Conservation (phyloP, 1,140 invertebrate species). For the Ditylenchus dipsaci region DNA sequence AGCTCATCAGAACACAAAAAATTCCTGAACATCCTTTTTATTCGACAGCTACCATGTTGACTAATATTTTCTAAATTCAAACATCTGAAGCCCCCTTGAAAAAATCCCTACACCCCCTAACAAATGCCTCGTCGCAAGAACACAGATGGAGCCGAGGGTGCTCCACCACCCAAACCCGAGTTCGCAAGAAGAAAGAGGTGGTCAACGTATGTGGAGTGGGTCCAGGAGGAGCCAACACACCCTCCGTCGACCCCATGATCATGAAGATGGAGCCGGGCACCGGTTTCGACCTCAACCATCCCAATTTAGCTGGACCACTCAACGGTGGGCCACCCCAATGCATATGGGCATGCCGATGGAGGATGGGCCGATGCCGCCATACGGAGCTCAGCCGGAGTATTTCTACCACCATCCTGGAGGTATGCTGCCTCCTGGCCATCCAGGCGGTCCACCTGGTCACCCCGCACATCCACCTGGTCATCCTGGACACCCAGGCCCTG, state of each 20-base stretch:
- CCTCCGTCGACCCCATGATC: slow-evolving; percentile 1
- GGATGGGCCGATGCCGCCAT: neutral
- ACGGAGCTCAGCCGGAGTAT: slow-evolving; percentile 6
- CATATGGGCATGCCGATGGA: neutral
- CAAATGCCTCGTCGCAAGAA: slow-evolving; percentile 5
- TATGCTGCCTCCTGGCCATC: neutral
- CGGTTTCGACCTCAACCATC: slow-evolving; percentile 7
- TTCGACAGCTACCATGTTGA: no score
- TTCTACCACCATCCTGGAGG: slow-evolving; percentile 26
- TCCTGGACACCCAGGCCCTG: neutral
- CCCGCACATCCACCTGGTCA: slow-evolving; percentile 9
- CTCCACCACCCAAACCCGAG: slow-evolving; percentile 17
- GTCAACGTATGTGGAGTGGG: slow-evolving; percentile 14
- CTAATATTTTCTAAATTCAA: no score
- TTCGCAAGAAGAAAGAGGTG: slow-evolving; percentile 30
- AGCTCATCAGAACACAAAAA: no score
- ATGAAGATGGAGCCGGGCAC: slow-evolving; percentile 20
- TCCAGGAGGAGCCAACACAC: slow-evolving; percentile 4
- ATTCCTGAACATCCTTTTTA: no score
- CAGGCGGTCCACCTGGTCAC: slow-evolving; percentile 4
- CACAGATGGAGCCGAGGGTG: slow-evolving; percentile 2
- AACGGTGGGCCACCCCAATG: slow-evolving; percentile 13
- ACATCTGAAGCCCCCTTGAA: no score
- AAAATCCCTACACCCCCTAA: no score
- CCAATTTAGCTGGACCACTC: neutral